Percentiles rank a stretch among this genome's conserved stretches.
Evolutionary conservation across 1,140 invertebrate genomes (phyloP).

Genomic region (Andricus grossulariae): DNA sequence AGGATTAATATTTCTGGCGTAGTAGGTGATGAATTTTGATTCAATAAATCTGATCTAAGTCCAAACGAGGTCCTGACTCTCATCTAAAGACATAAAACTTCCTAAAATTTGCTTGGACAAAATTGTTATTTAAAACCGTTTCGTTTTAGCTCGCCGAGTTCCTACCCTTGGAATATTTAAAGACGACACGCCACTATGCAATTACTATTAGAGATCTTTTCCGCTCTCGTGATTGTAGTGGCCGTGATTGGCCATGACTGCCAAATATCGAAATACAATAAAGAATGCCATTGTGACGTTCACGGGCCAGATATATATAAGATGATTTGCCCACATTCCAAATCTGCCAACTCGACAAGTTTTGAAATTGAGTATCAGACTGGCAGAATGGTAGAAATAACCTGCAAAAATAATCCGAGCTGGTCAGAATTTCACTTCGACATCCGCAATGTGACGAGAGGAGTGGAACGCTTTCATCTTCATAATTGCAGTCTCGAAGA

Average conservation of each 20-base stretch:
- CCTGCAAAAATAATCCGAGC: not conserved
- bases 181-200: too few relatives aligned
- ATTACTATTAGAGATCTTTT: too few relatives aligned
- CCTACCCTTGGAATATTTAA: too few relatives aligned
- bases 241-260: not conserved
- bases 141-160: too few relatives aligned
- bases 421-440: conserved; percentile 4
- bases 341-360: not conserved
- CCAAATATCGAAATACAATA: not conserved
- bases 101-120: too few relatives aligned
- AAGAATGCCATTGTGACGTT: not conserved
- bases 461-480: not conserved
- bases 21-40: too few relatives aligned
- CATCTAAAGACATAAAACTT: too few relatives aligned
- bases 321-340: not conserved
- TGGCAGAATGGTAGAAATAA: not conserved
- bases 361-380: not conserved
- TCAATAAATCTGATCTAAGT: too few relatives aligned
- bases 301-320: not conserved
- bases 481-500: conserved; percentile 57
- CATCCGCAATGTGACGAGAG: not conserved
- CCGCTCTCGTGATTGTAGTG: too few relatives aligned
- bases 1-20: too few relatives aligned
- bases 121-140: too few relatives aligned
- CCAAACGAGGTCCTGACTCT: too few relatives aligned